Percentiles rank a stretch among this genome's conserved stretches.
Evolutionary conservation across 2,888 invertebrate species (phyloP).

Genomic region (Drosophila peninsularis): DNA sequence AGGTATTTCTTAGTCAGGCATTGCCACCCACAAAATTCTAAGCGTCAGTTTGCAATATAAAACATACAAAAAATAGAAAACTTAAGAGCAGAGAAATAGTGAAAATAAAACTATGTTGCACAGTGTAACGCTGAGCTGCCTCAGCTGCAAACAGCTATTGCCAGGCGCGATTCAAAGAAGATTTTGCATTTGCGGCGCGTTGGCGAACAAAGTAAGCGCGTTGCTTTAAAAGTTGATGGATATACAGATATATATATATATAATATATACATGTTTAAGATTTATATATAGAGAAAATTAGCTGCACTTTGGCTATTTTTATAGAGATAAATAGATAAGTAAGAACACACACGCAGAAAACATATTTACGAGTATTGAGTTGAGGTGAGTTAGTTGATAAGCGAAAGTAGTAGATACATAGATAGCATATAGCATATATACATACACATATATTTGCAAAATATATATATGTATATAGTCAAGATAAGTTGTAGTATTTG

Average conservation of each 20-base stretch:
- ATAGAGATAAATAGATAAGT: background rate
- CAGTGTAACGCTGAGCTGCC: conserved; percentile 11
- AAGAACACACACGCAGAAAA: conserved; percentile 6
- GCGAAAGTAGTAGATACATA: conserved; percentile 33
- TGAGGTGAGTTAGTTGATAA: conserved; percentile 46
- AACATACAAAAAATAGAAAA: background rate
- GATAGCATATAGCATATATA: background rate
- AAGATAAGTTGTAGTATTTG: conserved; percentile 4
- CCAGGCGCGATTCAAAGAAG: conserved; percentile 11
- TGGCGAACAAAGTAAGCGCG: conserved; percentile 36
- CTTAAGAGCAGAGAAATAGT: background rate
- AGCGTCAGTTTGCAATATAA: too few species aligned
- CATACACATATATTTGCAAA: too few species aligned
- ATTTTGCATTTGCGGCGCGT: conserved; percentile 12
- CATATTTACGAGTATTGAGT: conserved; percentile 18
- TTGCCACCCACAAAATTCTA: too few species aligned
- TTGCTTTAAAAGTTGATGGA: conserved; percentile 6
- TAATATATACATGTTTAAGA: background rate
- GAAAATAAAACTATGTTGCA: background rate
- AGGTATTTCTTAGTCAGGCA: too few species aligned
- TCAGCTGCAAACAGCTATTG: conserved; percentile 8
- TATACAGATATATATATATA: background rate
- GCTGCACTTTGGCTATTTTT: conserved; percentile 15
- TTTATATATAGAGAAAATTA: conserved; percentile 19
- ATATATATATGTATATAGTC: conserved; percentile 1